phyloP scores from a whole-genome alignment of 2,113 vertebrate genomes.

The Mirounga angustirostris region DNA sequence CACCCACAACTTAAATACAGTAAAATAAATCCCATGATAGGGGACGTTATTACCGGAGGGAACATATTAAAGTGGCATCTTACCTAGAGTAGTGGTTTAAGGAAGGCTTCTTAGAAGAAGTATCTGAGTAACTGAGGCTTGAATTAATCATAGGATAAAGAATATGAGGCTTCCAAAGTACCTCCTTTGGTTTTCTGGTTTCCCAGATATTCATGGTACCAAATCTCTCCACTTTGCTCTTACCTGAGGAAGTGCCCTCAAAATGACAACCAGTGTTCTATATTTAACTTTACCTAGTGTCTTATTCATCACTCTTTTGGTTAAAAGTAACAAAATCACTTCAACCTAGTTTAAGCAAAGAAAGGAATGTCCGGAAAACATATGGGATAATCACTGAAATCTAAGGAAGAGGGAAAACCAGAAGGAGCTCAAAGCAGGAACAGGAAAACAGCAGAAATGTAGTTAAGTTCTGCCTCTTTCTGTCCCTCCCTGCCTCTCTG shows the following conservation, averaged over 20 bases:
- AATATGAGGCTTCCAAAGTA: neutral
- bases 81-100: neutral
- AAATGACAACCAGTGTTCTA: neutral
- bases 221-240: neutral
- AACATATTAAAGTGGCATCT: neutral
- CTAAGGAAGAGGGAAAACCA: neutral
- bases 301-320: neutral
- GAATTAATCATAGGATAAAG: neutral
- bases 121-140: neutral
- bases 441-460: neutral
- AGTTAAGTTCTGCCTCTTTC: no score
- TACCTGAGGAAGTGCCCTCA: neutral
- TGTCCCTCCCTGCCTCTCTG: no score
- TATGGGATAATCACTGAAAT: neutral
- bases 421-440: neutral
- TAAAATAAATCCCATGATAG: neutral
- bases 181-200: neutral
- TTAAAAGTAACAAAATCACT: conserved; percentile 2
- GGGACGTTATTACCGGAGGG: neutral
- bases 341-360: neutral
- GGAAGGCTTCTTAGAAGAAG: neutral
- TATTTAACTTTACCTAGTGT: neutral
- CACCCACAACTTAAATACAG: neutral
- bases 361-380: neutral
- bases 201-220: neutral